Percentiles rank a stretch among this genome's conserved stretches.
phyloP scores from a whole-genome alignment of 2,888 invertebrate species.

The Odontothrips loti region DNA sequence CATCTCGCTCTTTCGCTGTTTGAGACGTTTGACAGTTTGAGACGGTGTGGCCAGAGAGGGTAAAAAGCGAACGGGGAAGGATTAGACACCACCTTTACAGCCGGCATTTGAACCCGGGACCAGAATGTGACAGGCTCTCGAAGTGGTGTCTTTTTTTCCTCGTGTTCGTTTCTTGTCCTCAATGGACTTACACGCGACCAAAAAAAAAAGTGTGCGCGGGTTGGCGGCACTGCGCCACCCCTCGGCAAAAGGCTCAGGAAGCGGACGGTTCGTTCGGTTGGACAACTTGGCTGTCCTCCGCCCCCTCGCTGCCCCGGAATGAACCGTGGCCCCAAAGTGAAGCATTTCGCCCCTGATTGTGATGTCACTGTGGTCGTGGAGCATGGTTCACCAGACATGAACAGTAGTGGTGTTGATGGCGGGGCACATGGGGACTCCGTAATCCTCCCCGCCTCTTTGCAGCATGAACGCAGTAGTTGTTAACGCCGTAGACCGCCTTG shows the following conservation, averaged over 20 bases:
- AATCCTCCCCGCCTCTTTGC: too few species aligned
- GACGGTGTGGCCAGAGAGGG: neutral
- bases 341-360: neutral
- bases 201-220: neutral
- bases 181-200: too few species aligned
- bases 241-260: neutral
- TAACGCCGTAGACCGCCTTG: neutral
- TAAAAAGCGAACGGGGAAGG: too few species aligned
- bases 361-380: neutral
- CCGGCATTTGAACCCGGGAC: too few species aligned
- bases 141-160: too few species aligned
- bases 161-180: too few species aligned
- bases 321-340: too few species aligned
- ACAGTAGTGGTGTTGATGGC: neutral
- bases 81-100: too few species aligned
- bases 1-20: too few species aligned
- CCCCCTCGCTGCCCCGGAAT: neutral
- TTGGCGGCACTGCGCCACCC: neutral
- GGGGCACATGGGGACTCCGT: too few species aligned
- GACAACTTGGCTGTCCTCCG: neutral
- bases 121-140: too few species aligned
- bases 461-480: neutral
- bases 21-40: neutral
- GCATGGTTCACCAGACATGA: neutral
- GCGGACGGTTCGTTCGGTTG: too few species aligned